Evolutionary conservation across 2,113 vertebrate species (phyloP).

Genomic region (Aythya baeri): DNA sequence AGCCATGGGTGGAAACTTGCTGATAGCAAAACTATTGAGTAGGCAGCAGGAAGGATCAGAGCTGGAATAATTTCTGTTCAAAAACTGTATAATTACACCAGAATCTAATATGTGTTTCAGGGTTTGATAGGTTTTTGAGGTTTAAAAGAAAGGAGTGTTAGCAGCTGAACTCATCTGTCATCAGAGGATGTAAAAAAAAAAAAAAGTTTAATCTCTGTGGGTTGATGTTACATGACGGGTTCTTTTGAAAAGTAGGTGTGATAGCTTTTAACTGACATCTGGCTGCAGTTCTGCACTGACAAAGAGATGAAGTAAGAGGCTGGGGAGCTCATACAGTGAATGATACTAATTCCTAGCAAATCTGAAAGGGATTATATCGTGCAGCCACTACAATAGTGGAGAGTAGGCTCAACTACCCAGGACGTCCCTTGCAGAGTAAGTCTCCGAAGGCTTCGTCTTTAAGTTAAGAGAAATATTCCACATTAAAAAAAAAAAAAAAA

Average conservation of each 20-base stretch:
- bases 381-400: not conserved
- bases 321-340: not conserved
- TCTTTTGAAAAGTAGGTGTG: constrained; percentile 14
- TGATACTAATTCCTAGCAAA: constrained; percentile 12
- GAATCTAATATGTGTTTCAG: not conserved
- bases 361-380: not conserved
- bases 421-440: not conserved
- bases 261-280: not conserved
- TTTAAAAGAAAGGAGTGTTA: not conserved
- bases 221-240: not conserved
- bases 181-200: not conserved
- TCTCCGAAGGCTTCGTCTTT: not conserved
- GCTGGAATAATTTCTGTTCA: not conserved
- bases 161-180: constrained; percentile 7
- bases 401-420: not conserved
- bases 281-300: not conserved
- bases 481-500: not conserved
- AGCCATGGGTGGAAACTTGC: not conserved
- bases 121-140: not conserved
- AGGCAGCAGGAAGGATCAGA: not conserved
- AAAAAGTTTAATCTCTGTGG: not conserved
- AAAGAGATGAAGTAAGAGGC: not conserved
- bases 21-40: not conserved
- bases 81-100: not conserved
- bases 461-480: not conserved